phyloP scores from a whole-genome alignment of 2,113 vertebrate genomes.

The Pycnonotus jocosus region DNA sequence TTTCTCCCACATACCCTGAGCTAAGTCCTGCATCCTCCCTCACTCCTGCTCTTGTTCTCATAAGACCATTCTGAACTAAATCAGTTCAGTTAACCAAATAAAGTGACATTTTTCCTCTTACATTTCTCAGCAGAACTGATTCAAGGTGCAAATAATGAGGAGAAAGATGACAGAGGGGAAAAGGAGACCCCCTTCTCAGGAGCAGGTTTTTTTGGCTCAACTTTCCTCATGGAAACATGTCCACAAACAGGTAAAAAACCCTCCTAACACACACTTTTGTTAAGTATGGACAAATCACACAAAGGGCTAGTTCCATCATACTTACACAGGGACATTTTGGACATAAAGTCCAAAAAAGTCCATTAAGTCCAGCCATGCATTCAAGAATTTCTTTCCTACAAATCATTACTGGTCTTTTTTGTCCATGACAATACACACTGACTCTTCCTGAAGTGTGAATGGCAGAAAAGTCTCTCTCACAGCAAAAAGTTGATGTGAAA shows the following conservation, averaged over 20 bases:
- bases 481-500: neutral
- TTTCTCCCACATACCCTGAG: accelerated
- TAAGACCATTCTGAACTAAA: neutral
- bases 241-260: neutral
- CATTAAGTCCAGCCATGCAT: neutral
- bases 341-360: too few species aligned
- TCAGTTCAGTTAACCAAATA: neutral
- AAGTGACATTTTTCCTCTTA: neutral
- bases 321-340: neutral
- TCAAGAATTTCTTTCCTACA: neutral
- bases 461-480: neutral
- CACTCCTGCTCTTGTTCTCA: neutral
- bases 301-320: neutral
- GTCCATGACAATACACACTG: neutral
- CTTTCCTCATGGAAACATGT: neutral
- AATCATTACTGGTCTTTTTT: neutral
- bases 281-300: neutral
- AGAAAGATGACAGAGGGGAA: neutral
- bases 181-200: neutral
- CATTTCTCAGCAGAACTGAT: neutral
- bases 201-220: neutral
- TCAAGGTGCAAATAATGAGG: neutral
- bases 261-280: accelerated
- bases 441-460: neutral
- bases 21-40: neutral